Conservation (phyloP, 1,140 invertebrate species). For the Steinernema khuongi region DNA sequence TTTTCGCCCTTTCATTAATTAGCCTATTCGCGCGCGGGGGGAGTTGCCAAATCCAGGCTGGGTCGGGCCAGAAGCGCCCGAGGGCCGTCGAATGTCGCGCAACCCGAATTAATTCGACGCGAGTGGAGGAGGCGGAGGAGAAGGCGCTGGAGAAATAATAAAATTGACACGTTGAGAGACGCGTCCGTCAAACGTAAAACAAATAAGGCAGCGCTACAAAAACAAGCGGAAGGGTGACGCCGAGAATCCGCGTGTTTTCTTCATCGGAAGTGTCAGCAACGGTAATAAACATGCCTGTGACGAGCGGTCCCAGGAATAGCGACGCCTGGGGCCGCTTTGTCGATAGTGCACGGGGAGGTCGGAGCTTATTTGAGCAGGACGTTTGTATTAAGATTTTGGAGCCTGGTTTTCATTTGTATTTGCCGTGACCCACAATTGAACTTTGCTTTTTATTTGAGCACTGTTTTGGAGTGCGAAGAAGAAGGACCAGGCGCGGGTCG, state of each 20-base stretch:
- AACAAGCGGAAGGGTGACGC: background rate
- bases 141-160: too few relatives aligned
- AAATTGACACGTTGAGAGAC: conserved; percentile 11
- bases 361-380: too few relatives aligned
- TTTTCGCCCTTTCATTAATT: background rate
- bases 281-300: background rate
- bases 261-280: background rate
- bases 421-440: too few relatives aligned
- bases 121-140: conserved; percentile 7
- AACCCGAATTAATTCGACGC: background rate
- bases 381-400: too few relatives aligned
- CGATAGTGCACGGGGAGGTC: too few relatives aligned
- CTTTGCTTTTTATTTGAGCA: too few relatives aligned
- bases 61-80: background rate
- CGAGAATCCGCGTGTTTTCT: background rate
- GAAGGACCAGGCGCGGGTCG: too few relatives aligned
- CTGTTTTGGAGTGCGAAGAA: too few relatives aligned
- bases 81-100: conserved; percentile 9
- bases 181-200: conserved; percentile 5
- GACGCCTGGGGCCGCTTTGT: background rate
- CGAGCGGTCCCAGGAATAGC: background rate
- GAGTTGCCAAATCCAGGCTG: background rate
- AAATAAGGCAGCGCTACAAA: background rate
- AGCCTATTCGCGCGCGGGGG: background rate
- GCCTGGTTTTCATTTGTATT: too few relatives aligned